Evolutionary conservation across 2,797 vertebrate species (phyloP).

Genomic region (Cygnus olor): DNA sequence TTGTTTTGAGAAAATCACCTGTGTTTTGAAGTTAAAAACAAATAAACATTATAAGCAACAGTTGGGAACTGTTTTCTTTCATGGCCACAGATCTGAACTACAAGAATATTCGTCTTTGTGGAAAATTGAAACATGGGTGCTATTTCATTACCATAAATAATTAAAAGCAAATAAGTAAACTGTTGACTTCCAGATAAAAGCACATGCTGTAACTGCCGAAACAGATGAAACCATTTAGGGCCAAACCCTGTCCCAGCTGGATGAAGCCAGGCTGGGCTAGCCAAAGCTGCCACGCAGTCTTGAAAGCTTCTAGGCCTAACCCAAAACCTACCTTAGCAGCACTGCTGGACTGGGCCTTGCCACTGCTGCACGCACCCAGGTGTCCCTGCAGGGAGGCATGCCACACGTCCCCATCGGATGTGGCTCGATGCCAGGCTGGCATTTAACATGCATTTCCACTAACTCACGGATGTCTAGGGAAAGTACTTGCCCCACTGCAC

Average conservation of each 20-base stretch:
- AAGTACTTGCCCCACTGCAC: background rate
- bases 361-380: background rate
- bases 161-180: slow-evolving; percentile 49
- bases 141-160: slow-evolving; percentile 65
- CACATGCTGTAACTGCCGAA: background rate
- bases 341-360: background rate
- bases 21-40: slow-evolving; percentile 65
- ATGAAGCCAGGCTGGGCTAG: background rate
- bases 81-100: slow-evolving; percentile 13
- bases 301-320: background rate
- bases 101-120: slow-evolving; percentile 23
- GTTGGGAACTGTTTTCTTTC: slow-evolving; percentile 58
- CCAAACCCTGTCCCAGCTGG: background rate
- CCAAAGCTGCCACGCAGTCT: background rate
- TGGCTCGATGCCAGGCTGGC: accelerated
- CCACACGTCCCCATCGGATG: accelerated
- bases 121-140: background rate
- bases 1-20: slow-evolving; percentile 63
- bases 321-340: background rate
- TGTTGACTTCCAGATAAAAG: slow-evolving; percentile 13
- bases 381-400: background rate
- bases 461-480: background rate
- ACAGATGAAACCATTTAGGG: background rate
- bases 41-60: slow-evolving; percentile 67
- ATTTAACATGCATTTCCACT: background rate